Percentiles rank a stretch among this genome's conserved stretches.
Conservation (phyloP, 2,113 vertebrate genomes). For the Sminthopsis crassicaudata region DNA sequence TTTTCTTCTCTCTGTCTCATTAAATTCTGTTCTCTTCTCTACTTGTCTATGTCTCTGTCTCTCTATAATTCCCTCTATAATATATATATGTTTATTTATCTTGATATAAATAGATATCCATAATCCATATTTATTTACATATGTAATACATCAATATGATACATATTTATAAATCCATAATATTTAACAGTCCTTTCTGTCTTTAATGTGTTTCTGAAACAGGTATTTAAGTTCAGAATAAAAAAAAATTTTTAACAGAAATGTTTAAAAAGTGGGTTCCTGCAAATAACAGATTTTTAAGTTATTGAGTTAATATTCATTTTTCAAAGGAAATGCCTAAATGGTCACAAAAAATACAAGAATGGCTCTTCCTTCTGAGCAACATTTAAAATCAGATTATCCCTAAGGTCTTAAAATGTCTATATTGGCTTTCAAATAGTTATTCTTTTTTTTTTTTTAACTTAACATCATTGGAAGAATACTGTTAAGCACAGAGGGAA, state of each 20-base stretch:
- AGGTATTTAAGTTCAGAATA: neutral
- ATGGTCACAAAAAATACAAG: neutral
- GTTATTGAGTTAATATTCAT: slow-evolving; percentile 8
- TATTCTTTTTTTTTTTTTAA: slow-evolving; percentile 36
- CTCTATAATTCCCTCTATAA: neutral
- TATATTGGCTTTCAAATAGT: slow-evolving; percentile 30
- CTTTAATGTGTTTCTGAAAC: neutral
- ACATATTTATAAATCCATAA: neutral
- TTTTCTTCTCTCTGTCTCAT: neutral
- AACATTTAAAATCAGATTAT: neutral
- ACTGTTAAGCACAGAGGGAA: neutral
- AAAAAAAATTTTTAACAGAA: slow-evolving; percentile 7
- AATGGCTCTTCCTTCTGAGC: neutral
- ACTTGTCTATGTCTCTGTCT: neutral
- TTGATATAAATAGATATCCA: neutral
- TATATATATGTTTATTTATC: neutral
- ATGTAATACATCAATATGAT: neutral
- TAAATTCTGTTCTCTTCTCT: neutral
- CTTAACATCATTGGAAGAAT: neutral
- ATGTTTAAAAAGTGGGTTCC: neutral
- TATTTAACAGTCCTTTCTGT: neutral
- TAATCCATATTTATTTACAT: neutral
- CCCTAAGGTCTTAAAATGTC: neutral
- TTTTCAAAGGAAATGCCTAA: slow-evolving; percentile 24
- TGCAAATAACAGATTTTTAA: slow-evolving; percentile 25